These are phyloP conservation scores for Apogon hyalosoma DNA, from an alignment of 2,797 vertebrate species.

Conservation along the genomic window DNA sequence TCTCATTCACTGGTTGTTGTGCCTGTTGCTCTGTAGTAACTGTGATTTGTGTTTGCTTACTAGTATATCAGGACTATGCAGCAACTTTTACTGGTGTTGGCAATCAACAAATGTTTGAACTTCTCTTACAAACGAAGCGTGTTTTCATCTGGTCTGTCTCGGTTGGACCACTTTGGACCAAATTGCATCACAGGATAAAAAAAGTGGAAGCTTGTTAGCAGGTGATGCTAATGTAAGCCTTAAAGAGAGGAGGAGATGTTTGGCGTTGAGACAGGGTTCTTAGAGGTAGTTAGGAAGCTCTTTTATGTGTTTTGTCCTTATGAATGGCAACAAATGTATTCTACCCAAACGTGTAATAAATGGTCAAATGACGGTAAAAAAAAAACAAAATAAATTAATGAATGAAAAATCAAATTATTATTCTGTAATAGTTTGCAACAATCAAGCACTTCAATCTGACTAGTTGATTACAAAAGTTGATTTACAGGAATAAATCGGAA, in stretches of 20 bases:
- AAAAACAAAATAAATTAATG: not conserved
- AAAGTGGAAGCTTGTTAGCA: conserved; percentile 28
- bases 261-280: conserved; percentile 57
- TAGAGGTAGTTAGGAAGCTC: conserved; percentile 19
- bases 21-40: conserved; percentile 83
- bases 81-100: conserved; percentile 83
- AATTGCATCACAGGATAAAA: conserved; percentile 30
- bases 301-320: conserved; percentile 37
- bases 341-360: conserved; percentile 24
- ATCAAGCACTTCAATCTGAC: conserved; percentile 29
- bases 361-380: conserved; percentile 45
- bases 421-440: conserved; percentile 14
- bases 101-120: conserved; percentile 49
- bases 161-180: conserved; percentile 44
- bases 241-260: conserved; percentile 46
- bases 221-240: conserved; percentile 52
- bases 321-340: conserved; percentile 36
- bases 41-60: conserved; percentile 83
- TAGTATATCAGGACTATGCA: conserved; percentile 83
- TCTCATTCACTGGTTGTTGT: conserved; percentile 80
- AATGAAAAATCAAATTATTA: conserved; percentile 28
- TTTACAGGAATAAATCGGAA: conserved; percentile 16
- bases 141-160: conserved; percentile 49
- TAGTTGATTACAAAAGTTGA: conserved; percentile 22
- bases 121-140: conserved; percentile 26